Conservation (phyloP, 2,113 vertebrate genomes). For the Fulmarus glacialis region DNA sequence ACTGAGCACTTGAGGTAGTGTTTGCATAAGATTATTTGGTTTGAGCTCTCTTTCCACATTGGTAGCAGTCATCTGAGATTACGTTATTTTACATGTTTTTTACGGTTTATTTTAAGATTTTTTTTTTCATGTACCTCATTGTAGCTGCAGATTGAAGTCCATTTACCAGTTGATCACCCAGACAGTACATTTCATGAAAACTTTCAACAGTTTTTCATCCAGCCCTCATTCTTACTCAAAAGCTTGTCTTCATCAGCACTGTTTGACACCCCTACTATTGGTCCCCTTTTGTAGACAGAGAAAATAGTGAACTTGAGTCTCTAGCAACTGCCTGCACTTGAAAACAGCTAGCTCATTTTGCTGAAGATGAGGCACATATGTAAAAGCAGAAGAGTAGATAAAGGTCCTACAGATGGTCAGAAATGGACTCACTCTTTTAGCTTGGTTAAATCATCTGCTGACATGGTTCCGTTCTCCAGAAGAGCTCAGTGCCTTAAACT, state of each 20-base stretch:
- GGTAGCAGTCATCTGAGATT: background rate
- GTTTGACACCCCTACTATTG: background rate
- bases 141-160: background rate
- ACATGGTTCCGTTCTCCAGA: fast-evolving
- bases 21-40: background rate
- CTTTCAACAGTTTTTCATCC: background rate
- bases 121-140: background rate
- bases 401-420: background rate
- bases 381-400: background rate
- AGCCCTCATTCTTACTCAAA: background rate
- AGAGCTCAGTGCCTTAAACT: background rate
- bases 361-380: background rate
- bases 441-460: background rate
- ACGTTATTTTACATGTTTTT: background rate
- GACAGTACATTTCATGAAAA: background rate
- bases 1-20: background rate
- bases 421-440: background rate
- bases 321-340: background rate
- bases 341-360: background rate
- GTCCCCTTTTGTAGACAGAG: background rate
- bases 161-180: background rate
- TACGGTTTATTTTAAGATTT: background rate
- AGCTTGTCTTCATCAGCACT: background rate
- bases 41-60: background rate
- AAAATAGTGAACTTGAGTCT: background rate